Evolutionary conservation across 2,113 vertebrate genomes (phyloP).

Genomic region (Solea senegalensis): DNA sequence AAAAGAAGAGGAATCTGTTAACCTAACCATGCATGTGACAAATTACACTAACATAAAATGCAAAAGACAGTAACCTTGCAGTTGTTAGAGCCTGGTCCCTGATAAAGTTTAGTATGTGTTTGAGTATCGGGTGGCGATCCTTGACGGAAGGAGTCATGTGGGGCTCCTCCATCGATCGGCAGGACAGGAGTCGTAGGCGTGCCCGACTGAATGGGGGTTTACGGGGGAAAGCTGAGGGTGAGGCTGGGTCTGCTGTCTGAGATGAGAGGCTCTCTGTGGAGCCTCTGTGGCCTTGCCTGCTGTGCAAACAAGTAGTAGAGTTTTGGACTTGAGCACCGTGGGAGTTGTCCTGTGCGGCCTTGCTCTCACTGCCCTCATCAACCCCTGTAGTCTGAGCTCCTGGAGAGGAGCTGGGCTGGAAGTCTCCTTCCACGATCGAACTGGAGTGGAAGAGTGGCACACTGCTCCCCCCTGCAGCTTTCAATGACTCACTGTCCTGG

Average conservation of each 20-base stretch:
- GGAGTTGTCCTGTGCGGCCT: constrained; percentile 35
- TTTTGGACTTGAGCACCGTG: constrained; percentile 34
- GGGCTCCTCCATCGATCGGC: constrained; percentile 91
- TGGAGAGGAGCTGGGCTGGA: constrained; percentile 78
- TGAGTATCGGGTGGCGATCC: constrained; percentile 90
- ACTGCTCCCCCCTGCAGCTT: constrained; percentile 50
- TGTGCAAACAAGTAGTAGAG: constrained; percentile 43
- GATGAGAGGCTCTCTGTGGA: constrained; percentile 74
- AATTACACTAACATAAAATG: neutral
- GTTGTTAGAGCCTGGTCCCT: constrained; percentile 90
- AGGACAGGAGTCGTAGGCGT: constrained; percentile 92
- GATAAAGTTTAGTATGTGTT: constrained; percentile 89
- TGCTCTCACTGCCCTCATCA: constrained; percentile 16
- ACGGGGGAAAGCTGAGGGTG: constrained; percentile 86
- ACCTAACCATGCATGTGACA: neutral
- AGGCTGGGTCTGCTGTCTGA: constrained; percentile 82
- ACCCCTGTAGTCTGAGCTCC: constrained; percentile 42
- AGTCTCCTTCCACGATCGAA: constrained; percentile 83
- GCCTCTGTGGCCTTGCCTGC: constrained; percentile 57
- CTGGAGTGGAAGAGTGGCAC: constrained; percentile 58
- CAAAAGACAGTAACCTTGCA: constrained; percentile 81
- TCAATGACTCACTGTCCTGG: constrained; percentile 57
- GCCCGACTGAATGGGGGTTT: constrained; percentile 87
- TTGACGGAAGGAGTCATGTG: constrained; percentile 84
- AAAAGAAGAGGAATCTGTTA: constrained; percentile 4